These are phyloP conservation scores for Sebastes alutus DNA, from an alignment of 2,797 vertebrate genomes.

Conservation along the genomic window DNA sequence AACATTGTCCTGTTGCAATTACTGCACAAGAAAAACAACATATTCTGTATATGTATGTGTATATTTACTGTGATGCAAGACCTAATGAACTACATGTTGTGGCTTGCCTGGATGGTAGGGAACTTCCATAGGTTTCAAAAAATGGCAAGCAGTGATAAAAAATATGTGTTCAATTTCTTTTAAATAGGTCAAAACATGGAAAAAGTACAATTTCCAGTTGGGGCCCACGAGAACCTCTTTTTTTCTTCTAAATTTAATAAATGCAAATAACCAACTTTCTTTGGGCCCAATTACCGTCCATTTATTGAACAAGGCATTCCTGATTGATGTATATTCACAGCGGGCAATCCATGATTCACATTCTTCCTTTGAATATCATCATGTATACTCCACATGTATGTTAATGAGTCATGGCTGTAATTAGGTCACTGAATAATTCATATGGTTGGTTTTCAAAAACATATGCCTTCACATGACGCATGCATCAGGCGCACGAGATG, in stretches of 20 bases:
- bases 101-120: not conserved
- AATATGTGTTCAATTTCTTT: slow-evolving; percentile 14
- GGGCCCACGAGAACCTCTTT: slow-evolving; percentile 1
- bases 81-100: not conserved
- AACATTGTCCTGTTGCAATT: not conserved
- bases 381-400: slow-evolving; percentile 26
- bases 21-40: not conserved
- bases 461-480: slow-evolving; percentile 22
- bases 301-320: slow-evolving; percentile 65
- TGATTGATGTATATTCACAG: slow-evolving; percentile 64
- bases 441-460: slow-evolving; percentile 55
- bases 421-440: slow-evolving; percentile 71
- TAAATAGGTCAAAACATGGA: not conserved
- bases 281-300: slow-evolving; percentile 74
- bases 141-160: not conserved
- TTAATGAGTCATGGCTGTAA: slow-evolving; percentile 69
- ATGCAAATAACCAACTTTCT: slow-evolving; percentile 67
- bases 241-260: slow-evolving; percentile 32
- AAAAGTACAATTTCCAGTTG: slow-evolving; percentile 16
- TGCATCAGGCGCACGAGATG: slow-evolving; percentile 14
- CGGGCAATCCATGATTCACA: slow-evolving; percentile 63
- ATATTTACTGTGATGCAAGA: not conserved
- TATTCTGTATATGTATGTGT: not conserved
- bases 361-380: slow-evolving; percentile 62
- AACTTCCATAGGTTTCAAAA: not conserved